A percentile compares a stretch with the other conserved stretches of the same genome.
Evolutionary conservation across 2,888 invertebrate species (phyloP).

Genomic region (Brachyptera putata): DNA sequence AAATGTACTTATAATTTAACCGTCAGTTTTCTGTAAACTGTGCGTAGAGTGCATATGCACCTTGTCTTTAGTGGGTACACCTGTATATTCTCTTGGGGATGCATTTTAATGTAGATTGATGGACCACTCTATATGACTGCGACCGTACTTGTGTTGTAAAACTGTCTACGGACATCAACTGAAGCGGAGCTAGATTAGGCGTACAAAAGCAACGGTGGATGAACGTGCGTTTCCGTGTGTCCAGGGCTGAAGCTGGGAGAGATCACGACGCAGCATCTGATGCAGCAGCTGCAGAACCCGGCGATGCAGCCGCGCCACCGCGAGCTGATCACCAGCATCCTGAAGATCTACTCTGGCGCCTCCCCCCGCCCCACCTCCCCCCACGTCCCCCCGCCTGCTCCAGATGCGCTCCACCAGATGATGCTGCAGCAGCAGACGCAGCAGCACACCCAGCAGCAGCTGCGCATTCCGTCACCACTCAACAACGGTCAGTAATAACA

Average conservation of each 20-base stretch:
- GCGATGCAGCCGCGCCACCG: conserved; percentile 69
- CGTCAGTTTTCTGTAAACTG: too few relatives aligned
- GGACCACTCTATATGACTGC: too few relatives aligned
- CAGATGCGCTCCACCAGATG: conserved; percentile 47
- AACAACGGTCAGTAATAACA: conserved; percentile 54
- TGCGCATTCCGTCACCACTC: conserved; percentile 60
- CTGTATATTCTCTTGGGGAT: too few relatives aligned
- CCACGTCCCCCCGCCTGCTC: conserved; percentile 39
- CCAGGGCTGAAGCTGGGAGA: conserved; percentile 73
- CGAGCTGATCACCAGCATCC: conserved; percentile 63
- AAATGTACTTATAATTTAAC: too few relatives aligned
- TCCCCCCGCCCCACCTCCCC: conserved; percentile 37
- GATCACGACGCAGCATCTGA: conserved; percentile 67
- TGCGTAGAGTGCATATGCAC: too few relatives aligned
- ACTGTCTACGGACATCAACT: too few relatives aligned
- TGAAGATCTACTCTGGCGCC: conserved; percentile 45
- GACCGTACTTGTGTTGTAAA: too few relatives aligned
- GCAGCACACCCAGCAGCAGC: conserved; percentile 49
- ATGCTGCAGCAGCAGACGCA: conserved; percentile 45
- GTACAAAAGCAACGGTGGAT: too few relatives aligned
- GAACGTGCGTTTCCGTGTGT: background rate
- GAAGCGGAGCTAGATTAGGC: too few relatives aligned
- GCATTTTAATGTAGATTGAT: too few relatives aligned
- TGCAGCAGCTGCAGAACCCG: conserved; percentile 70
- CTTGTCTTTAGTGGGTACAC: too few relatives aligned